Evolutionary conservation across 2,888 invertebrate genomes (phyloP), one percentile per base, ranked within the genome.

Genomic region (Polia nebulosa): DNA sequence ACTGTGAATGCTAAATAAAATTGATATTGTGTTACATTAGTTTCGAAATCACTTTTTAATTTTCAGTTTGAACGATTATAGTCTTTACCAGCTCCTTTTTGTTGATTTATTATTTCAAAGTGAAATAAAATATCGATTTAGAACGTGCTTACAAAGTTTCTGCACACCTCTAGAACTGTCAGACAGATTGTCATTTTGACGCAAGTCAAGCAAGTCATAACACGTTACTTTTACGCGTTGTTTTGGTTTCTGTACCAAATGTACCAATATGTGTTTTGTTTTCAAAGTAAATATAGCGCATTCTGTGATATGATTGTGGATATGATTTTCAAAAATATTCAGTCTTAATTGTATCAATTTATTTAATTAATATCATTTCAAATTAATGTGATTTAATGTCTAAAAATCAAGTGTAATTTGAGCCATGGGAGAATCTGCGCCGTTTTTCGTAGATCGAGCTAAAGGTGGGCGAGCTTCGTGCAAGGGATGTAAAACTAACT

Each of bases 401-500:
- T 51, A 22, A 45, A 59, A 73, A 55, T 56, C 29, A 32, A 58
- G 61, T 61, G 60, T 57, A 29, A 27, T 20, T 34, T 34, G 20
- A 73, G 61, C 57, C 45, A 87, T 88, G 88, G 63, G 82, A 1
- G 87, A 88, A 15, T 72, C 76, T 5, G 57, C 88, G 25, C 96
- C 96, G 8, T 98, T 97, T 91, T 96, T 96, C 64, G 96, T 97
- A 13, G 99, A 99, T 81, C 96, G 97, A 75, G 98, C 98, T 0
- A 98, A 98, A 93, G 96, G 97, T 15, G 98, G 98, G 0, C 96
- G 97, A 58, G 97, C 99, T 1, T 96, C 97, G 17, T 99, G 99
- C 88, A 98, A 98, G 91, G 98, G 97, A 85, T 99, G 99, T 91
- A 99, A 98, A 93, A 95, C 96, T 70, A 97, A 97, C 86, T 97